Conservation (phyloP, 2,888 invertebrate genomes). For the Tetropium fuscum region DNA sequence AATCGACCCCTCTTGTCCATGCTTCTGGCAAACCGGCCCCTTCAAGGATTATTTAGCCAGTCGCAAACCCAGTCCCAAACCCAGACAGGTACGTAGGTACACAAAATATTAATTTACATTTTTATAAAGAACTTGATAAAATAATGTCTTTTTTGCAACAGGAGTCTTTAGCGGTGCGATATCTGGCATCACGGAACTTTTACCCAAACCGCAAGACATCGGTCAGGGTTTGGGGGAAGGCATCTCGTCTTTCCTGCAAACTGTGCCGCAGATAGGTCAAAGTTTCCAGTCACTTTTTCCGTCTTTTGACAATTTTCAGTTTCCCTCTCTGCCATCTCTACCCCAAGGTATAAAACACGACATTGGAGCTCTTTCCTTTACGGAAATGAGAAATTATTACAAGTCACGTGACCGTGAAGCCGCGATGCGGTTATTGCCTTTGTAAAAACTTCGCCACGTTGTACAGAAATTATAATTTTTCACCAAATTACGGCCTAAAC, state of each 20-base stretch:
- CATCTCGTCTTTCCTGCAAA: constrained; percentile 46
- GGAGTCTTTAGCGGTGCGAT: constrained; percentile 38
- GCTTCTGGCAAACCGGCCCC: constrained; percentile 35
- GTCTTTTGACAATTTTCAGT: constrained; percentile 45
- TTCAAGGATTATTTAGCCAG: constrained; percentile 39
- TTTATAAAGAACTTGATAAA: too few species aligned
- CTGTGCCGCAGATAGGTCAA: constrained; percentile 50
- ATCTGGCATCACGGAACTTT: constrained; percentile 40
- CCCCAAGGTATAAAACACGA: constrained; percentile 39
- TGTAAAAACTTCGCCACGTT: too few species aligned
- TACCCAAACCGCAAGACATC: constrained; percentile 47
- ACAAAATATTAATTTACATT: too few species aligned
- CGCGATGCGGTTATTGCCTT: too few species aligned
- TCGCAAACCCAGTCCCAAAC: constrained; percentile 33
- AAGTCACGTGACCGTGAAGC: too few species aligned
- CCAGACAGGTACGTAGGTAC: constrained; percentile 33
- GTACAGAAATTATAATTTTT: too few species aligned
- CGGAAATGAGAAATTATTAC: too few species aligned
- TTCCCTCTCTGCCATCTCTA: constrained; percentile 35
- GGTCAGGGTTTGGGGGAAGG: constrained; percentile 48
- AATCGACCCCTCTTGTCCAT: constrained; percentile 35
- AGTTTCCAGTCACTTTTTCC: constrained; percentile 50
- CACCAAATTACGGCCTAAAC: too few species aligned
- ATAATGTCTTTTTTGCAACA: constrained; percentile 26
- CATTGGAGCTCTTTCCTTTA: too few species aligned